Evolutionary conservation across 1,140 invertebrate species (phyloP), one percentile per base, ranked within the genome.

Genomic region (Drosophila dunni): DNA sequence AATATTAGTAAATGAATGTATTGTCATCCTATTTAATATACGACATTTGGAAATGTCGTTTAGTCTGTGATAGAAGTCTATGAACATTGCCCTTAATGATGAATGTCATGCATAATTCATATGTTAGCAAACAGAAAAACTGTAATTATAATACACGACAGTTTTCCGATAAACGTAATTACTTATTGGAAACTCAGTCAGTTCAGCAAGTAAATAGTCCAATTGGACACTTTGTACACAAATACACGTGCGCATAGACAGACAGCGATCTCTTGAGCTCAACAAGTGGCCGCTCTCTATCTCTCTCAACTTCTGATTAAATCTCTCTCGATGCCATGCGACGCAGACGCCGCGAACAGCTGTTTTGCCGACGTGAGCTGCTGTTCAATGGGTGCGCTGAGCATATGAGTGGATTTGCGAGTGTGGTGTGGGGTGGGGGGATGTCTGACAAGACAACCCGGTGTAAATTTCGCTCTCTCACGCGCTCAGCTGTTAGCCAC

Each of bases 331-430:
- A 15, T 58, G 20, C n/a, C 17, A 11, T 51, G 46, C 20, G 17
- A n/a, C 42, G 38, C 63, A 64, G 64, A 64, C 65, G 57, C 61
- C 50, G 42, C 51, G 20, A 78, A 66, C 76, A 78, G 76, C 76
- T 78, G 76, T 40, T 61, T 70, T 54, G 11, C 45, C 11, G 20
- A 17, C 42, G 11, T 57, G 44, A 8, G 11, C 36, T 42, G 44
- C 34, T 61, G 8, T 20, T 20, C 40, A 11, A 13, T 44, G 29
- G 9, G n/a, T 58, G 53, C 24, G 5, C 9, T 17, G 24, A 56
- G 40, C 11, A 20, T 56, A 54, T 9, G 51, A 1, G 11, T n/a
- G 29, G 13, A 2, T 46, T 58, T 24, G 38, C 24, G 1, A 29
- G 24, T 46, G 46, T 51, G 61, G 2, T 36, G 44, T 13, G 61